Percentiles rank a stretch among this genome's conserved stretches.
Evolutionary conservation across 1,140 invertebrate genomes (phyloP).

Genomic region (Trichonephila inaurata): DNA sequence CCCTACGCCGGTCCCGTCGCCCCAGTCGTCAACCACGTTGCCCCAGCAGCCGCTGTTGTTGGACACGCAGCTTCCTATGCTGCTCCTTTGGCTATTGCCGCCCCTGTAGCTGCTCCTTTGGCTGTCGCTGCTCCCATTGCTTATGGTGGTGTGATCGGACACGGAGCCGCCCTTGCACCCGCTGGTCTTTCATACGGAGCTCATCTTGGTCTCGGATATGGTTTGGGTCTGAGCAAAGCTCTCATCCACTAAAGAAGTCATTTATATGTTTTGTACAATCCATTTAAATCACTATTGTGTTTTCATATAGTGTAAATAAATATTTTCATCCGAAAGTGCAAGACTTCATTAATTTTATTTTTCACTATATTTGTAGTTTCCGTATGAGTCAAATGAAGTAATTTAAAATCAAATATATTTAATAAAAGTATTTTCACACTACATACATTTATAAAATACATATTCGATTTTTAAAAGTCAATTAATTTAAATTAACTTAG

Average conservation of each 20-base stretch:
- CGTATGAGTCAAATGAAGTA: too few species aligned
- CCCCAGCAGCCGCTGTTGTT: background rate
- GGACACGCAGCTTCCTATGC: background rate
- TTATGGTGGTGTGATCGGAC: background rate
- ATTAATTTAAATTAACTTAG: too few species aligned
- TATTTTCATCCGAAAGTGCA: too few species aligned
- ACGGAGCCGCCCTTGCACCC: background rate
- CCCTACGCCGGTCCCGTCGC: conserved; percentile 48
- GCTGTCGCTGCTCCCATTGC: background rate
- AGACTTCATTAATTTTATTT: too few species aligned
- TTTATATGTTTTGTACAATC: too few species aligned
- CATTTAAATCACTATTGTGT: too few species aligned
- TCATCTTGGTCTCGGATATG: conserved; percentile 15
- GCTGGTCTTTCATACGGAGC: background rate
- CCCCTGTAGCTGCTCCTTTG: background rate
- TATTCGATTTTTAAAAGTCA: too few species aligned
- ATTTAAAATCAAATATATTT: too few species aligned
- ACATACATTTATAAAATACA: too few species aligned
- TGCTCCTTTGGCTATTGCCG: background rate
- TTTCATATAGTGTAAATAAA: too few species aligned
- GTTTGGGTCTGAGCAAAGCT: background rate
- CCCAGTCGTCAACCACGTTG: conserved; percentile 38
- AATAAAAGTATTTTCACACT: too few species aligned
- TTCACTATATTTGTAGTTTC: too few species aligned
- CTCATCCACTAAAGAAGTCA: background rate